Conservation (phyloP, 2,888 invertebrate genomes). For the Gymnoscelis rufifasciata region DNA sequence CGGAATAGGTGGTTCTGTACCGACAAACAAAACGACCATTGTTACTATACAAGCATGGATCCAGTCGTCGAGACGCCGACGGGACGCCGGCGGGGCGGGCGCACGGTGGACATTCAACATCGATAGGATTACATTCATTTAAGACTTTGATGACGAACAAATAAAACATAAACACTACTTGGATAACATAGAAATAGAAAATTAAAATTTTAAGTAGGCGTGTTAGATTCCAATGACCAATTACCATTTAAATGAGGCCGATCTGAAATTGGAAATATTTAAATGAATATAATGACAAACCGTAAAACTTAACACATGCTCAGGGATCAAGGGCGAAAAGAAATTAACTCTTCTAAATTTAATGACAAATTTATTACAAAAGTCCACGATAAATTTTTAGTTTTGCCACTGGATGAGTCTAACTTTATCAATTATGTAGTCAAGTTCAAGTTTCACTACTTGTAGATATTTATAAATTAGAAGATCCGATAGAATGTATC, state of each 20-base stretch:
- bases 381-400: constrained; percentile 5
- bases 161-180: constrained; percentile 56
- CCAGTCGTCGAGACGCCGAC: neutral
- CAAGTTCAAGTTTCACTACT: no score
- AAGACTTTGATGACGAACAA: constrained; percentile 49
- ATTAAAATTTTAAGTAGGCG: constrained; percentile 48
- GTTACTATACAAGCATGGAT: constrained; percentile 70
- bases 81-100: constrained; percentile 22
- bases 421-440: no score
- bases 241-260: constrained; percentile 80
- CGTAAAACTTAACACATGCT: constrained; percentile 19
- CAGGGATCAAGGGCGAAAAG: constrained; percentile 17
- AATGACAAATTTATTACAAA: neutral
- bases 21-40: constrained; percentile 71
- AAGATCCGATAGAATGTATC: no score
- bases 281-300: constrained; percentile 62
- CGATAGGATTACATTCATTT: constrained; percentile 49
- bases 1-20: constrained; percentile 76
- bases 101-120: constrained; percentile 42
- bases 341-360: constrained; percentile 3
- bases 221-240: constrained; percentile 62
- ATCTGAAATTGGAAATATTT: constrained; percentile 77
- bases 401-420: neutral
- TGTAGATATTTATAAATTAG: no score
- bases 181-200: constrained; percentile 51